Evolutionary conservation across 2,113 vertebrate species (phyloP).

Genomic region (Edolisoma coerulescens): DNA sequence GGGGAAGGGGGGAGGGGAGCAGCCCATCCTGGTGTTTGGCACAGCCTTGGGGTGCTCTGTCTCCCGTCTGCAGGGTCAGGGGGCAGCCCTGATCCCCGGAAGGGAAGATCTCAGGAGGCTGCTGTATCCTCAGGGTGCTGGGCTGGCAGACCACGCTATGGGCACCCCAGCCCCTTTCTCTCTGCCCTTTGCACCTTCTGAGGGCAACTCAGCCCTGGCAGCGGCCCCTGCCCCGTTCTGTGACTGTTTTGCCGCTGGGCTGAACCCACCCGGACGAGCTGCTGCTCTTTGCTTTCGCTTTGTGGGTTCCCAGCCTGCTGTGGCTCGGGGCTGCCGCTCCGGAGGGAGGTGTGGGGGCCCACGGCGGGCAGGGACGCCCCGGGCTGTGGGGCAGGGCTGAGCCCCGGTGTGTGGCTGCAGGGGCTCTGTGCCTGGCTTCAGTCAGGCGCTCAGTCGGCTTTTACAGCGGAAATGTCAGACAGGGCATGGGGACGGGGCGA

Average conservation of each 20-base stretch:
- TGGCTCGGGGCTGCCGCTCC: fast-evolving
- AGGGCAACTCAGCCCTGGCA: background rate
- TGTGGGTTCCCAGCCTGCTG: background rate
- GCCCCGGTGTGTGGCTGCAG: background rate
- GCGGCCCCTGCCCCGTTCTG: fast-evolving
- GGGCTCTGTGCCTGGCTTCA: background rate
- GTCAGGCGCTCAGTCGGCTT: fast-evolving
- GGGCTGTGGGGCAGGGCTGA: background rate
- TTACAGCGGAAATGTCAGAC: background rate
- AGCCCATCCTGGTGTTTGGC: background rate
- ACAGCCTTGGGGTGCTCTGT: background rate
- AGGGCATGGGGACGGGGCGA: fast-evolving
- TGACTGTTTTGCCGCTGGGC: background rate
- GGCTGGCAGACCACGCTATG: fast-evolving
- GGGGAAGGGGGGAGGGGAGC: background rate
- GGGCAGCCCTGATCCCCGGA: background rate
- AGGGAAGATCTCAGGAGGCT: background rate
- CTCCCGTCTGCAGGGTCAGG: background rate
- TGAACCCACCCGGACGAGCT: background rate
- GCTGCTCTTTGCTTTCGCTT: background rate
- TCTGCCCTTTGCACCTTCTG: background rate
- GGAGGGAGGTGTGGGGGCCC: background rate
- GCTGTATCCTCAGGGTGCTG: background rate
- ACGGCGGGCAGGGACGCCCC: fast-evolving
- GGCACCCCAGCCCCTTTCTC: background rate